Evolutionary conservation across 2,113 vertebrate genomes (phyloP).

Genomic region (Sander vitreus): DNA sequence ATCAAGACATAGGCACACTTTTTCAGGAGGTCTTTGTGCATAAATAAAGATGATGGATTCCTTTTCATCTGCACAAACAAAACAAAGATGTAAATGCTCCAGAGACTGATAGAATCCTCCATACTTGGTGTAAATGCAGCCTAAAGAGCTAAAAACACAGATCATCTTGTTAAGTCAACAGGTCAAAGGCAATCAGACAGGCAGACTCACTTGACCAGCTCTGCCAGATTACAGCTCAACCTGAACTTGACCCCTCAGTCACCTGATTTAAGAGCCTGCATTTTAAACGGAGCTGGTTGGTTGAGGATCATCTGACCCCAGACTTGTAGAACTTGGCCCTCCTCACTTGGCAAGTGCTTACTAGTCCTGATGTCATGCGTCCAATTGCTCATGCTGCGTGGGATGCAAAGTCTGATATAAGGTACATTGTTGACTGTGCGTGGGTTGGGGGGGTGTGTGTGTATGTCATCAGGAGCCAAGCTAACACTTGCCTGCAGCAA

Average conservation of each 20-base stretch:
- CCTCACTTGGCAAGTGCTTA: constrained; percentile 65
- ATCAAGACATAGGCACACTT: neutral
- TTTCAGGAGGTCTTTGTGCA: neutral
- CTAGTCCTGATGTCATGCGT: constrained; percentile 69
- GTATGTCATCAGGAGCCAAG: constrained; percentile 65
- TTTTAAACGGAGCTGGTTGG: constrained; percentile 29
- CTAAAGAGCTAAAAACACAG: neutral
- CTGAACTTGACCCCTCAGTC: constrained; percentile 74
- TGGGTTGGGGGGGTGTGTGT: constrained; percentile 43
- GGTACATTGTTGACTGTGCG: constrained; percentile 66
- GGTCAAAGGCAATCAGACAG: constrained; percentile 33
- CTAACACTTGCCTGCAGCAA: constrained; percentile 78
- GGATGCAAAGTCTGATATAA: constrained; percentile 75
- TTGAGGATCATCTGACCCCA: constrained; percentile 58
- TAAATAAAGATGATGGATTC: neutral
- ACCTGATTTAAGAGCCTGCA: constrained; percentile 42
- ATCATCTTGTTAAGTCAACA: constrained; percentile 35
- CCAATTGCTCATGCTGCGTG: constrained; percentile 69
- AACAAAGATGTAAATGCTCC: neutral
- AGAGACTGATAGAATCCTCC: neutral
- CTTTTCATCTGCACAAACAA: constrained; percentile 1
- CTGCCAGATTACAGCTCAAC: constrained; percentile 38
- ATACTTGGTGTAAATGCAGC: neutral
- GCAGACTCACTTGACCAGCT: constrained; percentile 50
- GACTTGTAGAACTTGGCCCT: constrained; percentile 49